Percentiles rank a stretch among this genome's conserved stretches.
Conservation (phyloP, 1,140 invertebrate genomes). For the Mya arenaria region DNA sequence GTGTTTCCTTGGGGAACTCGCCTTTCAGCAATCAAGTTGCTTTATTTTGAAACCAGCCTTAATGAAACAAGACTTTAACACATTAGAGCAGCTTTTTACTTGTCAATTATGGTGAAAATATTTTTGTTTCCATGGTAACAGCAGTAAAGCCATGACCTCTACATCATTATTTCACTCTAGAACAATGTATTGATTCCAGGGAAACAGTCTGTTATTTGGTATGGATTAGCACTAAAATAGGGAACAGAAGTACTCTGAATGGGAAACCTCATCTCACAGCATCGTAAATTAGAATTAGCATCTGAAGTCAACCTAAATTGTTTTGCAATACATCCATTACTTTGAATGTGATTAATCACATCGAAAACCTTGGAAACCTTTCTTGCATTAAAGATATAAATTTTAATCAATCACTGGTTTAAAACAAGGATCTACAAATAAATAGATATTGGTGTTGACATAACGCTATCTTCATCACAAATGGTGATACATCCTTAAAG, state of each 20-base stretch:
- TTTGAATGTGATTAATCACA: background rate
- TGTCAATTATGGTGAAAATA: slow-evolving; percentile 37
- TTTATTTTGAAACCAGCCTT: slow-evolving; percentile 41
- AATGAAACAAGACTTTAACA: slow-evolving; percentile 45
- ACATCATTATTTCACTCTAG: slow-evolving; percentile 43
- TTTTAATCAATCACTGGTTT: too few relatives aligned
- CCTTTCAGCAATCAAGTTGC: slow-evolving; percentile 4
- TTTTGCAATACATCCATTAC: background rate
- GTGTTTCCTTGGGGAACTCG: slow-evolving; percentile 9
- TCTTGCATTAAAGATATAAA: too few relatives aligned
- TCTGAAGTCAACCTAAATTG: background rate
- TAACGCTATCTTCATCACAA: too few relatives aligned
- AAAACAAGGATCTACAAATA: too few relatives aligned
- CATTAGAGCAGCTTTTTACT: slow-evolving; percentile 18
- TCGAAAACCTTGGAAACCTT: background rate
- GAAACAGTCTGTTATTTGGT: slow-evolving; percentile 34
- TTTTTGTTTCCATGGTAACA: slow-evolving; percentile 26
- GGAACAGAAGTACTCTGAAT: background rate
- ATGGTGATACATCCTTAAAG: too few relatives aligned
- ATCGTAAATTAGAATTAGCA: background rate
- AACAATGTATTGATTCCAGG: slow-evolving; percentile 44
- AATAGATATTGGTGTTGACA: too few relatives aligned
- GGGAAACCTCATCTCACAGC: slow-evolving; percentile 13
- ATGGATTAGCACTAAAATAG: background rate
- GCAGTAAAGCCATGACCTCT: background rate